A percentile compares a stretch with the other conserved stretches of the same genome.
These are phyloP conservation scores for Ceraclea dissimilis DNA, from an alignment of 2,888 invertebrate genomes.

Conservation along the genomic window DNA sequence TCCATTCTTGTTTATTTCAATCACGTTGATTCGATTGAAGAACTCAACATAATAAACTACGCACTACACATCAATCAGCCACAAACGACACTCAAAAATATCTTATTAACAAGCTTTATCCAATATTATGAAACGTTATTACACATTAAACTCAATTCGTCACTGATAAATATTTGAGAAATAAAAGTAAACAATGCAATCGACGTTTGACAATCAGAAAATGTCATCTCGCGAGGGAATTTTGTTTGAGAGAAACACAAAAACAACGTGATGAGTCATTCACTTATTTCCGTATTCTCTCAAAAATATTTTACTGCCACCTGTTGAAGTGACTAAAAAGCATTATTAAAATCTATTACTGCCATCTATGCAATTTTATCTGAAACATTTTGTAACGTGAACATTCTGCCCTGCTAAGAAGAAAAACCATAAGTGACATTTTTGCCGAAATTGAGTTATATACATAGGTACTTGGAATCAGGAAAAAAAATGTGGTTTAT, in stretches of 20 bases:
- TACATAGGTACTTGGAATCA: no score
- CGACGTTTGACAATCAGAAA: background rate
- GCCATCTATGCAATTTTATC: no score
- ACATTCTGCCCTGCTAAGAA: no score
- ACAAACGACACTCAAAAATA: no score
- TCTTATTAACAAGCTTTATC: no score
- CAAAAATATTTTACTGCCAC: background rate
- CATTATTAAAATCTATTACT: no score
- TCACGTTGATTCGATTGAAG: background rate
- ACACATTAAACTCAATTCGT: background rate
- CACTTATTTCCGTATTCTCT: no score
- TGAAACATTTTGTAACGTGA: no score
- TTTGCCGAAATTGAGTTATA: no score
- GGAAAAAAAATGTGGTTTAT: no score
- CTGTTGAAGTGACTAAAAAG: background rate
- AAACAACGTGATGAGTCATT: background rate
- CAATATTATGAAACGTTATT: background rate
- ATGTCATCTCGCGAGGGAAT: background rate
- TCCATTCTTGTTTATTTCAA: slow-evolving; percentile 7
- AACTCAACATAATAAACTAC: background rate
- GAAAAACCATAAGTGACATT: no score
- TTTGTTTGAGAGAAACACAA: no score
- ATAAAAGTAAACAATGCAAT: background rate
- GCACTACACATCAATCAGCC: background rate
- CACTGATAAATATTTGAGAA: background rate